Evolutionary conservation across 2,888 invertebrate genomes (phyloP), one percentile per base, ranked within the genome.

Genomic region (Oligia strigilis): DNA sequence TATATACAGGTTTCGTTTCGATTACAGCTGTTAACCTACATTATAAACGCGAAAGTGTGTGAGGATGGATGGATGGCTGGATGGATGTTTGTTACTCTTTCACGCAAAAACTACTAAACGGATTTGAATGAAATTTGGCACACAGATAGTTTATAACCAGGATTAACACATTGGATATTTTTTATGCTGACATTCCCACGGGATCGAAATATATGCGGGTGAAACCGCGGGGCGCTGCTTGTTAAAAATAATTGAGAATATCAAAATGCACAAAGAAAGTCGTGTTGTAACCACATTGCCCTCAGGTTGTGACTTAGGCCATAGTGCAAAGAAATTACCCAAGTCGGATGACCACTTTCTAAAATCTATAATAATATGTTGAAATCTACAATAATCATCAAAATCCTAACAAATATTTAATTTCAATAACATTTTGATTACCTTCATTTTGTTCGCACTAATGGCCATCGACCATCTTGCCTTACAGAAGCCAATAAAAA

Each of bases 401-500:
- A 58, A 85, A 69, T 64, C 52, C 36, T 75, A 69, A 72, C 67
- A 86, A 85, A 86, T 60, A 69, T 55, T 49, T 64, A 36, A 72
- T 66, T 83, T 43, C 40, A 71, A 79, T 78, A 78, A 70, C 60
- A 62, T 71, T 83, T 84, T 83, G 71, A 86, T 75, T 78, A 55
- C 40, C 36, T 46, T 58, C 11, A 60, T 66, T 75, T 84, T 83
- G 71, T 75, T 40, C n/a, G 40, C 46, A 70, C 52, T 85, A n/a
- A 75, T 70, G 40, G 14, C n/a, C 19, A 49, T 69, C 29, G 43
- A 14, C 72, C 60, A 72, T 29, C 49, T 70, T 77, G 43, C 14
- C 23, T 58, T 52, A 84, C 85, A 81, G 74, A 77, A 87, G 87
- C 69, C 70, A 72, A 58, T 80, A 80, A 85, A 66, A 65, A 52